Evolutionary conservation across 1,140 invertebrate species (phyloP), one percentile per base, ranked within the genome.

Genomic region (Physella acuta): DNA sequence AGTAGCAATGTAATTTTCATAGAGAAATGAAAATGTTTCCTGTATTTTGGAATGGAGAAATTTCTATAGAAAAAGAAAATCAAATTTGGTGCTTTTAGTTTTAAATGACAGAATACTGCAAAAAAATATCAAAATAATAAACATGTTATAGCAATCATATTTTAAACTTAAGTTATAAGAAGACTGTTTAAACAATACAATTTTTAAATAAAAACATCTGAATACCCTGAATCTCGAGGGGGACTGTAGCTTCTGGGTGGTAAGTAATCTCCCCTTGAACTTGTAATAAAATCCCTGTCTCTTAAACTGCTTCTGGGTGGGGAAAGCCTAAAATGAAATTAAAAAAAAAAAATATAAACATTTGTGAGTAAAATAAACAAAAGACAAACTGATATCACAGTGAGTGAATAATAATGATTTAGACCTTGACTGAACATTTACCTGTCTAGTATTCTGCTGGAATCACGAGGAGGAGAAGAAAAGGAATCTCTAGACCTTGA

Each of bases 401-500:
- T n/a, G n/a, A n/a, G n/a, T n/a, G n/a, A 17, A 56, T 28, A 14
- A 8, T 28, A 56, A 56, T 26, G 11, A 11, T 28, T 14, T 28
- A 60, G 58, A 33, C 28, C 5, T 8, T 60, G 24, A 60, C 8
- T 8, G 11, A 60, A 62, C 36, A 52, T 26, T n/a, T 64, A 64
- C 62, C 62, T 64, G 30, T 64, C 62, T 8, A 64, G 11, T 3
- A 64, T 3, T 20, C 62, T 37, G n/a, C 44, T 17, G 26, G 62
- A 31, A 16, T 64, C 62, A 30, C 62, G 26, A 24, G 62, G 44
- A 16, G 62, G 62, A 34, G 61, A 63, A n/a, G 62, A 34, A n/a
- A 51, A 64, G 2, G 24, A 14, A 64, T 64, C 62, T 53, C 62
- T 64, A 2, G 62, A 64, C 36, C 62, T 64, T 16, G 62, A 31